phyloP scores from a whole-genome alignment of 2,113 vertebrate species.

The Lasiurus borealis region DNA sequence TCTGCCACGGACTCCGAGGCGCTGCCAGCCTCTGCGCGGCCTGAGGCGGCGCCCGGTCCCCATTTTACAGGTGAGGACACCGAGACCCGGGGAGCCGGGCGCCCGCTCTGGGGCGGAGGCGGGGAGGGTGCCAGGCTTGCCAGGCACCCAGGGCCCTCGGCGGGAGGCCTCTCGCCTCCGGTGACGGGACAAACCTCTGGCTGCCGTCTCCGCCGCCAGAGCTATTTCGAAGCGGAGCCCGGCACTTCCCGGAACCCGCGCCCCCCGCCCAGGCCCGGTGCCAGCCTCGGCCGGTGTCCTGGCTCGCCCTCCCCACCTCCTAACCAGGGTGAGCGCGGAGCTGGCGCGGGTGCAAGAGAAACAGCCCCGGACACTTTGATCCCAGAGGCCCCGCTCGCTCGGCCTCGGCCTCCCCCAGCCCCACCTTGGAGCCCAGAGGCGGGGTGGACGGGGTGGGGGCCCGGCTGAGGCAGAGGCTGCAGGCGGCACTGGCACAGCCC shows the following conservation, averaged over 20 bases:
- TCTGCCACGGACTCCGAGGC: background rate
- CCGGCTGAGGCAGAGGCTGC: background rate
- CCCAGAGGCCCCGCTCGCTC: background rate
- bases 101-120: no score
- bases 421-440: conserved; percentile 16
- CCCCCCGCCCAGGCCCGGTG: conserved; percentile 68
- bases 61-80: background rate
- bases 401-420: background rate
- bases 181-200: background rate
- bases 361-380: conserved; percentile 64
- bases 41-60: background rate
- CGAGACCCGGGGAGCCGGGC: background rate
- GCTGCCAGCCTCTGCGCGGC: background rate
- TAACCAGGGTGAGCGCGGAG: conserved; percentile 3
- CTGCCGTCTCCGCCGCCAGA: conserved; percentile 15
- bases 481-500: accelerated
- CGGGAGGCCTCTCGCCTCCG: background rate
- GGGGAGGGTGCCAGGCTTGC: background rate
- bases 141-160: background rate
- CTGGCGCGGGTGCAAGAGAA: conserved; percentile 57
- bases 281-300: conserved; percentile 57
- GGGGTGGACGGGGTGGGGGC: background rate
- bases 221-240: conserved; percentile 64
- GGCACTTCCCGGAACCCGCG: conserved; percentile 28
- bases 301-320: conserved; percentile 66